Base-by-base conservation (phyloP, 2,113 vertebrate species). In the Recurvirostra avosetta region DNA sequence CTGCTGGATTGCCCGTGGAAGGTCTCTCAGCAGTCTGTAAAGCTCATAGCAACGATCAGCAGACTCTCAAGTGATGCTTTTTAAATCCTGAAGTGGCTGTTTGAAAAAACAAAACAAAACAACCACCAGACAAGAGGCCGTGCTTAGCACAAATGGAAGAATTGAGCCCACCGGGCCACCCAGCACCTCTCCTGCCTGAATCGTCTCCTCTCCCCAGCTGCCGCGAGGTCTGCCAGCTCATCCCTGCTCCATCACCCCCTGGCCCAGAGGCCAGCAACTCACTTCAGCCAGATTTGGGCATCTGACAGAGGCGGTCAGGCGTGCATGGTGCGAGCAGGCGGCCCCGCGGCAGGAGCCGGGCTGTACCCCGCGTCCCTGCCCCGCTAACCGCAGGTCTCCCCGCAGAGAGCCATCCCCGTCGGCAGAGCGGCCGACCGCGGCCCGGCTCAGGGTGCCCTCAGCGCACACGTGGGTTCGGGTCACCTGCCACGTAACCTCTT, bases 31-130 rank as follows among this genome's bases (percentile, higher is more conserved):
- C 87, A 82, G 62, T 56, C 88, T 91, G 32, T 20, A 40, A 68
- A 85, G 59, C 88, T 92, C 85, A 36, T 40, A 30, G 38, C 63
- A 68, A 75, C 0, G 3, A 56, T 43, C 43, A 86, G 55, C 91
- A 79, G 72, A 70, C 52, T 90, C 86, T 92, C 72, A 68, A 94
- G 68, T 66, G 71, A 90, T 50, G 89, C 88, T 93, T 94, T 91
- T 86, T 56, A 93, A 85, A 82, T 68, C 86, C 34, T 88, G 58
- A 88, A 92, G 87, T 22, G 50, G 38, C 38, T 82, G 55, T 45
- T 87, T 45, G 75, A 90, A 43, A 92, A 92, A 78, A 55, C 20
- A 67, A 75, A 87, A 43, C 34, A 50, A 53, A 78, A 90, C 47
- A 26, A 52, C 29, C 47, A 52, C 10, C 17, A 73, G 78, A 40